These are phyloP conservation scores for Pipa parva DNA, from an alignment of 2,113 vertebrate species.

Conservation along the genomic window DNA sequence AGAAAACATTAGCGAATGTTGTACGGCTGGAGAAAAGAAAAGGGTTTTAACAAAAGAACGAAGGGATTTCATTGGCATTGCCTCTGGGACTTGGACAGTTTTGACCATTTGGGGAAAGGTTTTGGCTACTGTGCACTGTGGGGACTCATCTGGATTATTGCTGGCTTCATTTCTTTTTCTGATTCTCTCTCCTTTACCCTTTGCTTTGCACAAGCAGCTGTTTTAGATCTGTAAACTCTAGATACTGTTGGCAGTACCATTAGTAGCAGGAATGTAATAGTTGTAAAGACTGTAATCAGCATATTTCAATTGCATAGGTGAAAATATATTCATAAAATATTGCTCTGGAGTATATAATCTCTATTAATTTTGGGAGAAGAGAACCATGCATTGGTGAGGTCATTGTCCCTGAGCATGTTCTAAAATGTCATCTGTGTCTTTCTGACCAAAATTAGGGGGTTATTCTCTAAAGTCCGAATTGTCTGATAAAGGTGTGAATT, in stretches of 20 bases:
- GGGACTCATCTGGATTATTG: conserved; percentile 5
- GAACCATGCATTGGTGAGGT: too few species aligned
- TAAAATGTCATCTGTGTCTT: too few species aligned
- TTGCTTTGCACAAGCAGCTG: conserved; percentile 11
- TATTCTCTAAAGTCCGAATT: too few species aligned
- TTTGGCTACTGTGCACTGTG: conserved; percentile 13
- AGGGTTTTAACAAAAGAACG: conserved; percentile 3
- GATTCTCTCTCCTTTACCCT: background rate
- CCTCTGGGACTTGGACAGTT: conserved; percentile 22
- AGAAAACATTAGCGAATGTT: conserved; percentile 60
- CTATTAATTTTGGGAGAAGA: too few species aligned
- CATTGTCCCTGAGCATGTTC: too few species aligned
- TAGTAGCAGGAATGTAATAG: conserved; percentile 8
- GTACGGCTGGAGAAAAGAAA: conserved; percentile 47
- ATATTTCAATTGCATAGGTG: too few species aligned
- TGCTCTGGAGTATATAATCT: too few species aligned
- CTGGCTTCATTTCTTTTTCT: conserved; percentile 4
- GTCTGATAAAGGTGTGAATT: too few species aligned
- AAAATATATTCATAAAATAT: too few species aligned
- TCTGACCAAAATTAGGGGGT: too few species aligned
- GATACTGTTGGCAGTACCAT: conserved; percentile 13
- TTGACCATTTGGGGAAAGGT: background rate
- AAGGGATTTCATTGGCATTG: conserved; percentile 11
- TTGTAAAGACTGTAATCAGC: too few species aligned
- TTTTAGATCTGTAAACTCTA: conserved; percentile 7